These are phyloP conservation scores for Mesoclemmys tuberculata DNA, from an alignment of 2,113 vertebrate species.

Conservation along the genomic window DNA sequence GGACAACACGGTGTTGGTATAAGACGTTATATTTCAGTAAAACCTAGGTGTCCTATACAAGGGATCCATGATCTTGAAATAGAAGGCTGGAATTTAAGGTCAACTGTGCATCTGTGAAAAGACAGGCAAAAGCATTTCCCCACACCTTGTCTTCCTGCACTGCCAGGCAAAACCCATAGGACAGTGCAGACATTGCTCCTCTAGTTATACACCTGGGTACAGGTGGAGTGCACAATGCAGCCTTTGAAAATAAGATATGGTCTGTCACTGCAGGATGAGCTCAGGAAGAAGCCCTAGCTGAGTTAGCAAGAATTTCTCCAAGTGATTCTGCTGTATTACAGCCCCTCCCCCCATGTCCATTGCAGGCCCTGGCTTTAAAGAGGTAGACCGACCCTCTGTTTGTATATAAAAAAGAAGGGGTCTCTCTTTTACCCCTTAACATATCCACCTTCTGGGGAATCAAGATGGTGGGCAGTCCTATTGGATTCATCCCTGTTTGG, in stretches of 20 bases:
- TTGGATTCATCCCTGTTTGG: background rate
- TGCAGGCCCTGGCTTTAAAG: slow-evolving; percentile 11
- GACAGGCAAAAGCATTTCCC: background rate
- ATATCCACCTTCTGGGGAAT: background rate
- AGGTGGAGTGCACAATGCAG: background rate
- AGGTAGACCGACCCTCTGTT: background rate
- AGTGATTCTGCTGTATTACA: background rate
- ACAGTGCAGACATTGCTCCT: background rate
- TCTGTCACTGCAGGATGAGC: background rate
- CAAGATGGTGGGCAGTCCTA: background rate
- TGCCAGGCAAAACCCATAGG: background rate
- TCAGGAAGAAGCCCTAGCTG: background rate
- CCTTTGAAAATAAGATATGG: background rate
- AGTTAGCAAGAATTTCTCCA: background rate
- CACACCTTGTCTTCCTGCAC: background rate
- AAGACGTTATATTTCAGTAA: background rate
- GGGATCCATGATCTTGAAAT: background rate
- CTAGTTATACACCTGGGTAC: background rate
- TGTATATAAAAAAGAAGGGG: slow-evolving; percentile 32
- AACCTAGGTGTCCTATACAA: background rate
- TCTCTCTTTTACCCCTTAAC: background rate
- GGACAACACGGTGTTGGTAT: background rate
- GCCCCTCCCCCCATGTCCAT: slow-evolving; percentile 12
- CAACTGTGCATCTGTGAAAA: background rate
- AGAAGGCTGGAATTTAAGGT: background rate